phyloP scores from a whole-genome alignment of 2,888 invertebrate genomes.

The Drosophila koepferae region DNA sequence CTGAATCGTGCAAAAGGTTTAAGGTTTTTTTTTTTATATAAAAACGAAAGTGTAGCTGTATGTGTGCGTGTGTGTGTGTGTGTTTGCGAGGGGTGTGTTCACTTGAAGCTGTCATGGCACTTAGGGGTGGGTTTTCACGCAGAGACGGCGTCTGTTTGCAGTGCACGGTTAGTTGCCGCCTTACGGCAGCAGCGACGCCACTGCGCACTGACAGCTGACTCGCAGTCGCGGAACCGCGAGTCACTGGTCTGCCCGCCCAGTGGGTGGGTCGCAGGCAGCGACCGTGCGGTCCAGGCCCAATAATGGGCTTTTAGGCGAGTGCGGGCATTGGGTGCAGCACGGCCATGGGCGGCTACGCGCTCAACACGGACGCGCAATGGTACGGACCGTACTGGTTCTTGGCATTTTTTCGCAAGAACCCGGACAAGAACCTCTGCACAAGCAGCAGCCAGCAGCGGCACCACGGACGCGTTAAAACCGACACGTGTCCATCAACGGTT shows the following conservation, averaged over 20 bases:
- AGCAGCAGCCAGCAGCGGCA: slow-evolving; percentile 20
- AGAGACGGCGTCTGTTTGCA: slow-evolving; percentile 31
- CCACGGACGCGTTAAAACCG: slow-evolving; percentile 67
- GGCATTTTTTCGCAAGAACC: slow-evolving; percentile 67
- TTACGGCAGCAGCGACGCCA: slow-evolving; percentile 45
- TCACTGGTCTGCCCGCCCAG: slow-evolving; percentile 60
- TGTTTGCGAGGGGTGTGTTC: slow-evolving; percentile 71
- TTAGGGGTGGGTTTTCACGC: slow-evolving; percentile 71
- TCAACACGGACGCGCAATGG: background rate
- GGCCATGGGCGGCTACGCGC: slow-evolving; percentile 48
- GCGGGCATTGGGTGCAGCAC: slow-evolving; percentile 68
- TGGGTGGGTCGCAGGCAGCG: slow-evolving; percentile 69
- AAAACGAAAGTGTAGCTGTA: slow-evolving; percentile 58
- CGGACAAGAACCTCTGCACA: slow-evolving; percentile 43
- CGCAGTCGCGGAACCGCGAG: slow-evolving; percentile 38
- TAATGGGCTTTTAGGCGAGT: slow-evolving; percentile 57
- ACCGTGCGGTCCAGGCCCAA: slow-evolving; percentile 49
- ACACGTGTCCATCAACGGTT: slow-evolving; percentile 85
- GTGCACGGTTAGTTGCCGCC: background rate
- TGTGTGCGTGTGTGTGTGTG: slow-evolving; percentile 18
- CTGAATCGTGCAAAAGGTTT: slow-evolving; percentile 29
- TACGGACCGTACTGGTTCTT: slow-evolving; percentile 65
- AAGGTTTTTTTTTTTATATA: background rate
- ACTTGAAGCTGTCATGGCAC: slow-evolving; percentile 31
- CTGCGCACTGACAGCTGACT: slow-evolving; percentile 55